Percentiles rank a stretch among this genome's conserved stretches.
phyloP scores from a whole-genome alignment of 2,113 vertebrate genomes.

The Gavialis gangeticus region DNA sequence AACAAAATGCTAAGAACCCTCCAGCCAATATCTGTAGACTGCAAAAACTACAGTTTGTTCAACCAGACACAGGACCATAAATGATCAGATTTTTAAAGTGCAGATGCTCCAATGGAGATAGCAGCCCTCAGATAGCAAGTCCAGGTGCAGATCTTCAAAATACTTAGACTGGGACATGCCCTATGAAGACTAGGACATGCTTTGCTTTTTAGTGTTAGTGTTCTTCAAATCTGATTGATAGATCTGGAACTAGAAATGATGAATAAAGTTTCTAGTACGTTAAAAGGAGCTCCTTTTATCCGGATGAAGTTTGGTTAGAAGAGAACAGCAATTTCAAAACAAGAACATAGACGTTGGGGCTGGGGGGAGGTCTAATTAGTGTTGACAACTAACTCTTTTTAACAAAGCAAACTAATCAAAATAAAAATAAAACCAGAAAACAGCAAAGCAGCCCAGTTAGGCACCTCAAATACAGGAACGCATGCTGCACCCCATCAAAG shows the following conservation, averaged over 20 bases:
- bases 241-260: not conserved
- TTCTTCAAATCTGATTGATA: not conserved
- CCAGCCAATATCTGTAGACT: constrained; percentile 65
- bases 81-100: not conserved
- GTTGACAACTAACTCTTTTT: not conserved
- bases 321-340: not conserved
- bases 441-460: not conserved
- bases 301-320: not conserved
- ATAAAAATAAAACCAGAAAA: not conserved
- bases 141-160: constrained; percentile 4
- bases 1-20: not conserved
- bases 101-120: constrained; percentile 28
- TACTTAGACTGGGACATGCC: not conserved
- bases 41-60: constrained; percentile 55
- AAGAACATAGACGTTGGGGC: not conserved
- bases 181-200: not conserved
- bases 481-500: not conserved
- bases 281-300: not conserved
- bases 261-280: not conserved
- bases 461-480: not conserved
- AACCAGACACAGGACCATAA: constrained; percentile 42
- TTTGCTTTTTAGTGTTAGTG: not conserved
- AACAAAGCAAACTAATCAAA: not conserved
- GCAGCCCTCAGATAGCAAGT: constrained; percentile 18
- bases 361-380: not conserved